Evolutionary conservation across 2,888 invertebrate genomes (phyloP).

Genomic region (Acanthosepion pharaonis): DNA sequence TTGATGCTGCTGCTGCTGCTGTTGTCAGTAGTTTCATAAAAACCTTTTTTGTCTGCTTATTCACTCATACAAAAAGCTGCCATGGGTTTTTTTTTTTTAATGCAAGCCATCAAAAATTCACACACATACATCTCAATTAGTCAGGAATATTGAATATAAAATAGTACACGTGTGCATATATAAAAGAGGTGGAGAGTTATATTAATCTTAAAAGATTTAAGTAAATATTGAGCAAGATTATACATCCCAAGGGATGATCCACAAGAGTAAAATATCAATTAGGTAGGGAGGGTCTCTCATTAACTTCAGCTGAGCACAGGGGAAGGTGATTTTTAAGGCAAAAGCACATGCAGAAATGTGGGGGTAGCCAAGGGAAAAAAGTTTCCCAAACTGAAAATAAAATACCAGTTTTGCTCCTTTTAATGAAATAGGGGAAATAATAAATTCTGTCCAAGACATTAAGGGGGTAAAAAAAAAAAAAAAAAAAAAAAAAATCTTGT

Average conservation of each 20-base stretch:
- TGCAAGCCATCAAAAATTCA: neutral
- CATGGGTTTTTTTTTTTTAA: neutral
- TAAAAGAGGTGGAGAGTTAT: no score
- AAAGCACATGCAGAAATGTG: constrained; percentile 8
- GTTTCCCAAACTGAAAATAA: neutral
- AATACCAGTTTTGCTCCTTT: neutral
- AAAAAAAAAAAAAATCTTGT: constrained; percentile 8
- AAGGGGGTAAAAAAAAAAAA: neutral
- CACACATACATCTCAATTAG: neutral
- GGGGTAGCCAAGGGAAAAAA: neutral
- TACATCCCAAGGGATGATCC: neutral
- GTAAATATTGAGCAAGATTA: neutral
- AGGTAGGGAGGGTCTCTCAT: neutral
- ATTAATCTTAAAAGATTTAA: neutral
- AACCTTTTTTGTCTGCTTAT: neutral
- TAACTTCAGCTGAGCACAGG: constrained; percentile 8
- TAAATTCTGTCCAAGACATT: neutral
- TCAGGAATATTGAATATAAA: neutral
- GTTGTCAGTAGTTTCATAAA: neutral
- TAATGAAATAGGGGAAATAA: neutral
- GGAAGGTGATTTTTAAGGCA: neutral
- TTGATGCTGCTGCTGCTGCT: neutral
- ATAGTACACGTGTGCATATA: no score
- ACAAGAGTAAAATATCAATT: neutral
- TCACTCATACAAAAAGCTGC: neutral